Percentiles rank a stretch among this genome's conserved stretches.
These are phyloP conservation scores for Timema podura DNA, from an alignment of 2,888 invertebrate species.

Conservation along the genomic window DNA sequence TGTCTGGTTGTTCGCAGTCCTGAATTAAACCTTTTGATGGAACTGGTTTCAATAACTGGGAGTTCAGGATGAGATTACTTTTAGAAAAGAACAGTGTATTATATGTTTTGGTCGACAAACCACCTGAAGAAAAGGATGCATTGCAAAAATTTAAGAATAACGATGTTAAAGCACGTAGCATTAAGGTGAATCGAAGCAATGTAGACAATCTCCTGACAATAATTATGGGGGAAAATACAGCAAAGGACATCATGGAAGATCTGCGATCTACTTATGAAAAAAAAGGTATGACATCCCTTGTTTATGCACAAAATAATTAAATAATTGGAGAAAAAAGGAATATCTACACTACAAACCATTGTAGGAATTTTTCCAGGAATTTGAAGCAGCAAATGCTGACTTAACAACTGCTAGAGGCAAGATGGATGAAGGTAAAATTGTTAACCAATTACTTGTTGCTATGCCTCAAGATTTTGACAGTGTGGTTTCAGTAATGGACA, in stretches of 20 bases:
- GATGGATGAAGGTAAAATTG: neutral
- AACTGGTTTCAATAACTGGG: constrained; percentile 5
- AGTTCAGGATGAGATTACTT: constrained; percentile 7
- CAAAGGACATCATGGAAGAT: neutral
- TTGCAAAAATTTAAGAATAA: neutral
- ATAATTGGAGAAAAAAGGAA: neutral
- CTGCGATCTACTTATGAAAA: neutral
- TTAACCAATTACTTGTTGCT: constrained; percentile 1
- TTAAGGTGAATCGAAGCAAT: neutral
- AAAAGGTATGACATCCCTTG: neutral
- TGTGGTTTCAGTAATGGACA: neutral
- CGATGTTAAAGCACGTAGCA: neutral
- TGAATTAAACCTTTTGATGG: neutral
- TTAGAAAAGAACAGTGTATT: neutral
- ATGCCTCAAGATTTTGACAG: neutral
- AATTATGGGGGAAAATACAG: neutral
- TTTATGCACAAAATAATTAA: neutral
- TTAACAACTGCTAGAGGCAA: neutral
- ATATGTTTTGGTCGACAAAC: neutral
- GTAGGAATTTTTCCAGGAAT: neutral
- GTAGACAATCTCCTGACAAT: neutral
- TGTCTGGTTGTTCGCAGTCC: too few relatives aligned
- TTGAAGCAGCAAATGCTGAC: neutral
- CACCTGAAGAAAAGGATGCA: neutral
- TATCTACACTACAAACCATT: neutral